A percentile compares a stretch with the other conserved stretches of the same genome.
phyloP scores from a whole-genome alignment of 2,113 vertebrate species.

The Beaufortia kweichowensis region DNA sequence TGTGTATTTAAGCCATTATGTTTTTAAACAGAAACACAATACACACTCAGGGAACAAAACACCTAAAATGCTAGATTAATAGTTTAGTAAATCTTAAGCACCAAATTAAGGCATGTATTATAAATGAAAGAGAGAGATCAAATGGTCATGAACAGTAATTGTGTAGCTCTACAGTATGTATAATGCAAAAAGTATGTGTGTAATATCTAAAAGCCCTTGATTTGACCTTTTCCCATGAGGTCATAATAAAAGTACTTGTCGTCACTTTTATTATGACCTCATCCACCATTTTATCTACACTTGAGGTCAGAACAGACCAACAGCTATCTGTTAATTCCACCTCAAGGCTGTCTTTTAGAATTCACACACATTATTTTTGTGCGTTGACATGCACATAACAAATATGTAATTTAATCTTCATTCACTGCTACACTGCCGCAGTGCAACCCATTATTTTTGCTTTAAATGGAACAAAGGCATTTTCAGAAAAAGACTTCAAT shows the following conservation, averaged over 20 bases:
- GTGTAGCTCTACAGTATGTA: too few relatives aligned
- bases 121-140: neutral
- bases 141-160: too few relatives aligned
- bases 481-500: neutral
- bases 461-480: neutral
- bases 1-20: neutral
- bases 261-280: neutral
- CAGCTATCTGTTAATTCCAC: neutral
- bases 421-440: neutral
- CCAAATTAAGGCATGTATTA: neutral
- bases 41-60: neutral
- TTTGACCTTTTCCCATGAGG: too few relatives aligned
- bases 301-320: neutral
- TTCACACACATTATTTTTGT: neutral
- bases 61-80: neutral
- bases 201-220: neutral
- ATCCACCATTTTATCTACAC: neutral
- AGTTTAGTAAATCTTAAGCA: neutral
- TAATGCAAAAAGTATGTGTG: too few relatives aligned
- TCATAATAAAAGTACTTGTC: neutral
- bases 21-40: slow-evolving; percentile 8
- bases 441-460: neutral
- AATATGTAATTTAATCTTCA: neutral
- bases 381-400: neutral
- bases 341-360: neutral